phyloP scores from a whole-genome alignment of 2,113 vertebrate genomes.

The Geococcyx californianus region DNA sequence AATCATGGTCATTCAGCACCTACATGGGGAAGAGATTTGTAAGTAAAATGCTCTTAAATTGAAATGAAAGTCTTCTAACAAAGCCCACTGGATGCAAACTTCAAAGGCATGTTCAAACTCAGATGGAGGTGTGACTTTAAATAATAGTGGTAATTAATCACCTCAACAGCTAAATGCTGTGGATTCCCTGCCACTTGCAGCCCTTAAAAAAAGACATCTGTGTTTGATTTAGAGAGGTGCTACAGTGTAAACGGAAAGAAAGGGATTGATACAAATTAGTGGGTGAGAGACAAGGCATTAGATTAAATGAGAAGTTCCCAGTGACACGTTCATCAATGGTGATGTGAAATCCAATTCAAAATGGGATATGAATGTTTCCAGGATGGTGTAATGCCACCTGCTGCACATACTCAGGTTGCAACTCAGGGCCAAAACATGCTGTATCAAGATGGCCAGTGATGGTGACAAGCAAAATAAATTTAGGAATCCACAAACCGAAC shows the following conservation, averaged over 20 bases:
- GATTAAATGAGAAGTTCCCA: background rate
- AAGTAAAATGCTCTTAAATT: background rate
- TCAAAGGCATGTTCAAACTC: background rate
- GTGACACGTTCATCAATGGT: background rate
- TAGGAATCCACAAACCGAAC: background rate
- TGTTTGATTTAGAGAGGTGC: slow-evolving; percentile 18
- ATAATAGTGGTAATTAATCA: slow-evolving; percentile 24
- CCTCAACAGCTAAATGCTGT: background rate
- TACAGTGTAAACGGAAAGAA: slow-evolving; percentile 1
- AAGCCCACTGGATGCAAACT: background rate
- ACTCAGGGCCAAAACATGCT: background rate
- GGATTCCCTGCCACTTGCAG: background rate
- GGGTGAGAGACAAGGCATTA: background rate
- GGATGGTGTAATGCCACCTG: background rate
- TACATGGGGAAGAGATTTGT: background rate
- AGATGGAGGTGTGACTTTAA: background rate
- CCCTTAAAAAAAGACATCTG: background rate
- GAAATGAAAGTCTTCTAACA: background rate
- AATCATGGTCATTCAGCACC: background rate
- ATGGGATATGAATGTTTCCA: background rate
- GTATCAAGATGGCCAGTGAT: background rate
- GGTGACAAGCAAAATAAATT: background rate
- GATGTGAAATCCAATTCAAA: background rate
- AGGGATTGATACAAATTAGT: slow-evolving; percentile 10
- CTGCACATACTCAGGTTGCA: background rate